These are phyloP conservation scores for Eutrigla gurnardus DNA, from an alignment of 2,797 vertebrate species.

Conservation along the genomic window DNA sequence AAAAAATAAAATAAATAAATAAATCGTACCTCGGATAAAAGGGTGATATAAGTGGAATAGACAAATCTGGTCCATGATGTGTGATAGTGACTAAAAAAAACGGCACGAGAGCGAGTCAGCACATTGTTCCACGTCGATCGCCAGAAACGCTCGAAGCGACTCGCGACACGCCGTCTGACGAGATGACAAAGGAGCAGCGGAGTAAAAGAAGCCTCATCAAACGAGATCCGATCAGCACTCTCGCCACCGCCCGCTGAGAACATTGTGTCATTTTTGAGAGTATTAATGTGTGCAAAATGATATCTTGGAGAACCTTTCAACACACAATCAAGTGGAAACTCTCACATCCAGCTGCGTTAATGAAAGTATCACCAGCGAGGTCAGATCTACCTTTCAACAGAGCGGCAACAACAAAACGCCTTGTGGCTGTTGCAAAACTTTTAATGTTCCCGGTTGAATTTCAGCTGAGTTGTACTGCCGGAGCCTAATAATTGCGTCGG, in stretches of 20 bases:
- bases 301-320: conserved; percentile 9
- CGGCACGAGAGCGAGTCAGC: conserved; percentile 8
- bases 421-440: conserved; percentile 9
- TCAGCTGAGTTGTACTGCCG: neutral
- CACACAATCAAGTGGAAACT: conserved; percentile 13
- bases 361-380: neutral
- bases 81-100: neutral
- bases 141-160: conserved; percentile 32
- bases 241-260: conserved; percentile 24
- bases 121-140: conserved; percentile 30
- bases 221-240: conserved; percentile 33
- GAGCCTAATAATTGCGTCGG: neutral
- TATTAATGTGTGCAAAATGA: conserved; percentile 35
- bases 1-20: no score
- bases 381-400: neutral
- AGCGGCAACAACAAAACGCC: neutral
- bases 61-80: conserved; percentile 3
- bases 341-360: neutral
- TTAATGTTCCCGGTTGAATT: neutral
- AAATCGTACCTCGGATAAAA: conserved; percentile 4
- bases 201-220: conserved; percentile 33
- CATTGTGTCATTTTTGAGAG: conserved; percentile 29
- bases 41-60: conserved; percentile 18
- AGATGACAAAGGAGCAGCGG: conserved; percentile 26
- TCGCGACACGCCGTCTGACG: conserved; percentile 19